These are phyloP conservation scores for Drosophila aff. DNA, from an alignment of 1,140 invertebrate genomes.

Conservation along the genomic window DNA sequence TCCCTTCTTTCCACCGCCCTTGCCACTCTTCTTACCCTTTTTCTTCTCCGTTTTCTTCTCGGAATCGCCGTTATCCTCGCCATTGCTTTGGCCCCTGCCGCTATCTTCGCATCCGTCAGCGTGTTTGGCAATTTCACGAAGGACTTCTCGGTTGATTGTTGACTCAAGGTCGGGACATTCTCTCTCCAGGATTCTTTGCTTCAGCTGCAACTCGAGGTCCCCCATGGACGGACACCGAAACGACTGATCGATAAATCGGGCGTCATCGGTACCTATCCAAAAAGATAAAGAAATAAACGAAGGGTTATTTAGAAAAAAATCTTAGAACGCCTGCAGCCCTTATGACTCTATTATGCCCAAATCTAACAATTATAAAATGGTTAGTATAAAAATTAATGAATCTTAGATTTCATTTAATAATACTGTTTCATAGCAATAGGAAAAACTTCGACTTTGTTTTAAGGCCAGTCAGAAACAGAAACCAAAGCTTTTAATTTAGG, in stretches of 20 bases:
- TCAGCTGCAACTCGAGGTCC: conserved; percentile 1
- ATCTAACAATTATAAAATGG: too few species aligned
- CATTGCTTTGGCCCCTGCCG: not conserved
- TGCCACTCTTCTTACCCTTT: conserved; percentile 4
- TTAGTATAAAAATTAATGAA: too few species aligned
- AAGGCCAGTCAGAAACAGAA: too few species aligned
- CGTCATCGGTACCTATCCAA: not conserved
- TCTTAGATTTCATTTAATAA: too few species aligned
- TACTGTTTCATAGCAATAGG: too few species aligned
- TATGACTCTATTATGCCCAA: too few species aligned
- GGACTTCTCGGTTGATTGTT: not conserved
- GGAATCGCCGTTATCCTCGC: not conserved
- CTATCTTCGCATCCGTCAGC: not conserved
- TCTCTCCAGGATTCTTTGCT: conserved; percentile 2
- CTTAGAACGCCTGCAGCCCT: too few species aligned
- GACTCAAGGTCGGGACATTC: not conserved
- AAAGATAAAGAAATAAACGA: not conserved
- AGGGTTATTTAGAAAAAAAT: too few species aligned
- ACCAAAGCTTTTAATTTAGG: too few species aligned
- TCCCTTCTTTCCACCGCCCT: conserved; percentile 20
- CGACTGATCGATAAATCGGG: not conserved
- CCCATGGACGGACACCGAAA: conserved; percentile 3
- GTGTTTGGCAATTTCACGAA: conserved; percentile 9
- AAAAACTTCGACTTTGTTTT: too few species aligned
- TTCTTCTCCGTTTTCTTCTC: conserved; percentile 9